A percentile compares a stretch with the other conserved stretches of the same genome.
Evolutionary conservation across 2,797 vertebrate species (phyloP).

Genomic region (Leptodactylus fallax): DNA sequence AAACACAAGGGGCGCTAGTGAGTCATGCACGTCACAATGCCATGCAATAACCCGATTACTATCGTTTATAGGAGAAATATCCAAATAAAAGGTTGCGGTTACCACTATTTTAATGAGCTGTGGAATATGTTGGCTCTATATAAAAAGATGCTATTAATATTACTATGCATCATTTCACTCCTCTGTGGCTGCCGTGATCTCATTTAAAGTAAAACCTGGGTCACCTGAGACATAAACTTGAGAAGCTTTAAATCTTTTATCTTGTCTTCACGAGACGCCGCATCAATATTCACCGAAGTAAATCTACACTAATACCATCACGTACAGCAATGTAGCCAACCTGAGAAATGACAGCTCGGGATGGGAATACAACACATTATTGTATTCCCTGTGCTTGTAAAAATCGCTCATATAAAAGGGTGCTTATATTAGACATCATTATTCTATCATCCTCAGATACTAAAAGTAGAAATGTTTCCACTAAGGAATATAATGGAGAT

Average conservation of each 20-base stretch:
- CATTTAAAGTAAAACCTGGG: slow-evolving; percentile 35
- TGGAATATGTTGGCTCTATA: neutral
- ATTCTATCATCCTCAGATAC: neutral
- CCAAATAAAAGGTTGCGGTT: slow-evolving; percentile 17
- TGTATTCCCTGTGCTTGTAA: neutral
- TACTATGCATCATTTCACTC: slow-evolving; percentile 16
- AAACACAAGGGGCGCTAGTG: slow-evolving; percentile 11
- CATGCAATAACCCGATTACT: neutral
- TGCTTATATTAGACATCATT: slow-evolving; percentile 4
- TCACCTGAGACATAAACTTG: slow-evolving; percentile 41
- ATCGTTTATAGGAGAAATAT: slow-evolving; percentile 11
- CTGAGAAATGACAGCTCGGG: slow-evolving; percentile 37
- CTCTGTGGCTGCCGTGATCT: slow-evolving; percentile 26
- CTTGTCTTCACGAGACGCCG: slow-evolving; percentile 32
- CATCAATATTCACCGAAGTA: slow-evolving; percentile 40
- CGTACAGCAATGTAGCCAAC: neutral
- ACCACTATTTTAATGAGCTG: slow-evolving; percentile 21
- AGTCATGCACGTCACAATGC: neutral
- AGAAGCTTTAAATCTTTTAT: slow-evolving; percentile 53
- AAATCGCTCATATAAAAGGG: neutral
- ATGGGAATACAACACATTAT: slow-evolving; percentile 10
- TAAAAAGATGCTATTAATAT: slow-evolving; percentile 41
- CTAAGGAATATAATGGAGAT: neutral
- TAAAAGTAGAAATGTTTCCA: neutral
- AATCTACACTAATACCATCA: slow-evolving; percentile 48